phyloP scores from a whole-genome alignment of 2,888 invertebrate genomes.

The Trichopria drosophilae region DNA sequence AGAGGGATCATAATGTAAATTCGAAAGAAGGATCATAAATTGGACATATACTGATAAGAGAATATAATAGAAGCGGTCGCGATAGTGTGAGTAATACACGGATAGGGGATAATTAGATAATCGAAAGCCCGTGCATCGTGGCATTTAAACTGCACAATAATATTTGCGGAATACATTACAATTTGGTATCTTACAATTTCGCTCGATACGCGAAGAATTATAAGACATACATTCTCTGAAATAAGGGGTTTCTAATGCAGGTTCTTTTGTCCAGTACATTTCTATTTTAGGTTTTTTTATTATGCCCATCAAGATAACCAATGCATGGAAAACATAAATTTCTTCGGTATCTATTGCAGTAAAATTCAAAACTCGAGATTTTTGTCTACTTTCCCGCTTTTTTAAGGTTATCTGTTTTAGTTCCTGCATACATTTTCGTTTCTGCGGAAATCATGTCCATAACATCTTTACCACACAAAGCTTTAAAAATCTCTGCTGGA shows the following conservation, averaged over 20 bases:
- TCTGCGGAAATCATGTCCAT: background rate
- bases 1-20: too few species aligned
- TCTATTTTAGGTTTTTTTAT: background rate
- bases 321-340: background rate
- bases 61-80: too few species aligned
- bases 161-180: too few species aligned
- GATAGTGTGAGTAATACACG: too few species aligned
- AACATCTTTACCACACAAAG: background rate
- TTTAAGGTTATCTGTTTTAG: background rate
- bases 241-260: background rate
- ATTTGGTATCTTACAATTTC: too few species aligned
- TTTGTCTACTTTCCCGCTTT: background rate
- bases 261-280: slow-evolving; percentile 5
- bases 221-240: slow-evolving; percentile 1
- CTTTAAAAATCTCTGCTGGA: background rate
- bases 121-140: too few species aligned
- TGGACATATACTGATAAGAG: too few species aligned
- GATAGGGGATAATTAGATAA: too few species aligned
- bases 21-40: too few species aligned
- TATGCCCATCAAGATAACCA: background rate
- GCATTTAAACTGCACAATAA: too few species aligned
- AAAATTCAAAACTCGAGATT: background rate
- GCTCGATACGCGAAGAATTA: too few species aligned
- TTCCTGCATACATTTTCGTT: background rate
- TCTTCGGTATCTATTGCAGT: background rate